Percentiles rank a stretch among this genome's conserved stretches.
phyloP scores from a whole-genome alignment of 2,797 vertebrate species.

The Synanceia verrucosa region DNA sequence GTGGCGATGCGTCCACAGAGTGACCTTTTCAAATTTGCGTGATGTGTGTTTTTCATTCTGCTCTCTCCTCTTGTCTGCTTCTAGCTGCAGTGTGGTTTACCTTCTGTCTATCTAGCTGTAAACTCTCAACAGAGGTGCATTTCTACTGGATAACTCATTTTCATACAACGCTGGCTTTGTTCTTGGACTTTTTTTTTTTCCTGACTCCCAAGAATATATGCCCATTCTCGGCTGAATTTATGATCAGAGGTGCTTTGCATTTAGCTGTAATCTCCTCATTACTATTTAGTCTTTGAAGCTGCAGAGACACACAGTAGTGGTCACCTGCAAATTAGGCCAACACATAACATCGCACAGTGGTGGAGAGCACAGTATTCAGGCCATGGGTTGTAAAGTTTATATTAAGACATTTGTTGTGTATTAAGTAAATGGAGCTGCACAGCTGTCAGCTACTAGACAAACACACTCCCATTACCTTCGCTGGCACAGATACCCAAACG shows the following conservation, averaged over 20 bases:
- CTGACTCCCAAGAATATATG: background rate
- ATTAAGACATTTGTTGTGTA: constrained; percentile 9
- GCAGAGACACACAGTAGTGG: background rate
- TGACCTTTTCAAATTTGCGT: constrained; percentile 59
- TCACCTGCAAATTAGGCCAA: background rate
- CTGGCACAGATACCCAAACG: constrained; percentile 10
- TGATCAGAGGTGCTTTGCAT: background rate
- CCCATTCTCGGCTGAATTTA: background rate
- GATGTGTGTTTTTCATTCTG: constrained; percentile 46
- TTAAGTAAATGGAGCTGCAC: constrained; percentile 16
- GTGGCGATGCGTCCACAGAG: constrained; percentile 37
- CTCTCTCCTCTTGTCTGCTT: background rate
- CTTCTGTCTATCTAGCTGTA: constrained; percentile 19
- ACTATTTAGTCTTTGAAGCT: background rate
- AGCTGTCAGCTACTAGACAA: constrained; percentile 34
- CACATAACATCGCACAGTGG: background rate
- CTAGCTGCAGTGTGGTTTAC: constrained; percentile 27
- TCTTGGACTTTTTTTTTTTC: background rate
- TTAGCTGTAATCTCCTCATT: constrained; percentile 12
- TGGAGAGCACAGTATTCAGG: background rate
- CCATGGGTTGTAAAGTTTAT: constrained; percentile 1
- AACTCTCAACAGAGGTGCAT: constrained; percentile 26
- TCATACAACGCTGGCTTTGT: background rate
- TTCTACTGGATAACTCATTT: constrained; percentile 7
- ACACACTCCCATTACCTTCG: constrained; percentile 16